phyloP scores from a whole-genome alignment of 2,888 invertebrate genomes.

The Caenorhabditis wallacei region DNA sequence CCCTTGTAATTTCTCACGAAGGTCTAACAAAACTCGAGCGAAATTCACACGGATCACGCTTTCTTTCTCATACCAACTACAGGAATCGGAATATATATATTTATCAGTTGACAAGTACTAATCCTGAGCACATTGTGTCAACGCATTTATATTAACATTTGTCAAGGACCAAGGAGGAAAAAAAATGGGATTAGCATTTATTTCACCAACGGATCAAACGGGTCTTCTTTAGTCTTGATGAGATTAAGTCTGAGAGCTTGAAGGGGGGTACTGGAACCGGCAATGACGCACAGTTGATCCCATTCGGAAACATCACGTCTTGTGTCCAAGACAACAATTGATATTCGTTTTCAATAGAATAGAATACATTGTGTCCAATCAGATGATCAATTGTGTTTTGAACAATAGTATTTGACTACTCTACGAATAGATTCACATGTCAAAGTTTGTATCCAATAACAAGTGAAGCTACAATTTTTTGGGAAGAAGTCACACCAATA shows the following conservation, averaged over 20 bases:
- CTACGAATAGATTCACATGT: conserved; percentile 40
- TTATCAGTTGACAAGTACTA: conserved; percentile 28
- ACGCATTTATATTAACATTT: conserved; percentile 36
- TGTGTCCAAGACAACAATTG: background rate
- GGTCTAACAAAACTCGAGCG: background rate
- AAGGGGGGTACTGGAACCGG: background rate
- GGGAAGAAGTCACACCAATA: conserved; percentile 20
- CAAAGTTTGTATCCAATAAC: conserved; percentile 30
- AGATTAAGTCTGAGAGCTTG: conserved; percentile 32
- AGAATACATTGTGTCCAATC: conserved; percentile 1
- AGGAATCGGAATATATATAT: background rate
- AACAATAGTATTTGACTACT: background rate
- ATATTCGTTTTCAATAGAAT: background rate
- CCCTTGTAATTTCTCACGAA: conserved; percentile 21
- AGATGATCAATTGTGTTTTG: conserved; percentile 16
- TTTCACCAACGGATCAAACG: conserved; percentile 43
- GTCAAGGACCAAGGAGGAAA: background rate
- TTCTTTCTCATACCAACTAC: background rate
- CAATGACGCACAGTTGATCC: conserved; percentile 21
- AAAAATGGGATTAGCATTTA: conserved; percentile 36
- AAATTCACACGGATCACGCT: conserved; percentile 20
- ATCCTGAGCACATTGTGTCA: conserved; percentile 34
- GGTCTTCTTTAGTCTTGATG: conserved; percentile 49
- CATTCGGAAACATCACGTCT: background rate
- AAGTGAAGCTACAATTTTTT: conserved; percentile 15